Percentiles rank a stretch among this genome's conserved stretches.
Evolutionary conservation across 2,113 vertebrate genomes (phyloP).

Genomic region (Myotis brandtii): DNA sequence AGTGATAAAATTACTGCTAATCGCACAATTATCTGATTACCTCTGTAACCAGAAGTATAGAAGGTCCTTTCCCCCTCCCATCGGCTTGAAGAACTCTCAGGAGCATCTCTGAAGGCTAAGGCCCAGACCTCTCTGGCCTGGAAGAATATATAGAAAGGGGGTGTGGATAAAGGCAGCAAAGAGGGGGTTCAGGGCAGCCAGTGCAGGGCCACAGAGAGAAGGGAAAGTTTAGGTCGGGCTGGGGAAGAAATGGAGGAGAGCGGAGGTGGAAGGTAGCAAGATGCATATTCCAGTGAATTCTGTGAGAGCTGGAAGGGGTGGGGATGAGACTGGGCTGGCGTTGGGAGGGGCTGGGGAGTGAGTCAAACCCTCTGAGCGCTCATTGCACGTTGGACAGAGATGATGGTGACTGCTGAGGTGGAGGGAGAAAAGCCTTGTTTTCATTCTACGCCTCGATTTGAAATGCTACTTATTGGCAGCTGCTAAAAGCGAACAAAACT

Average conservation of each 20-base stretch:
- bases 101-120: conserved; percentile 22
- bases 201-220: not conserved
- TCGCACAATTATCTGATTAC: conserved; percentile 81
- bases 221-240: not conserved
- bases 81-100: conserved; percentile 42
- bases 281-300: too few species aligned
- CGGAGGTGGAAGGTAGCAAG: not conserved
- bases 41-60: conserved; percentile 70
- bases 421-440: not conserved
- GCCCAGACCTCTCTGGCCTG: not conserved
- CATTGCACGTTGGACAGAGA: not conserved
- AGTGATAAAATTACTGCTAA: conserved; percentile 77
- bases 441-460: not conserved
- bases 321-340: not conserved
- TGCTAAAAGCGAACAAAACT: not conserved
- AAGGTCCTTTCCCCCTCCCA: not conserved
- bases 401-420: not conserved
- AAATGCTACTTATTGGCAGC: not conserved
- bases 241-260: not conserved
- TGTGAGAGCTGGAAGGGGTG: not conserved
- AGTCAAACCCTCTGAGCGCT: not conserved
- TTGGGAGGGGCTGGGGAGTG: fast-evolving
- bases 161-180: not conserved
- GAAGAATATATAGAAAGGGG: not conserved
- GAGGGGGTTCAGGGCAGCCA: fast-evolving